Percentiles rank a stretch among this genome's conserved stretches.
phyloP scores from a whole-genome alignment of 1,140 invertebrate genomes.

The Helicoverpa zea region DNA sequence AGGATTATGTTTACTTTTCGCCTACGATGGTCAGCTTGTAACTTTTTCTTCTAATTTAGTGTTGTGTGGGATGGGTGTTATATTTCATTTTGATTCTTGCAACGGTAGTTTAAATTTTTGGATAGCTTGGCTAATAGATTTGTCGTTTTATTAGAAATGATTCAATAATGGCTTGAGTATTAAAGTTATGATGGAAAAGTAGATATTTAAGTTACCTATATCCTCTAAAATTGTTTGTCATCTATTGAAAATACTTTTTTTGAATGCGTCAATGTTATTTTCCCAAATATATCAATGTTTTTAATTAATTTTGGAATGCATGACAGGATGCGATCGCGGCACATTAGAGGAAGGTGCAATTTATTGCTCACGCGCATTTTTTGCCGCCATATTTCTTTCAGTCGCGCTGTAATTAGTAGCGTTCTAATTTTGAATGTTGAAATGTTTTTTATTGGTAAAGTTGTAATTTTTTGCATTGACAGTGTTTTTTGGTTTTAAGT shows the following conservation, averaged over 20 bases:
- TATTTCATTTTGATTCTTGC: not conserved
- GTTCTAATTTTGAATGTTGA: slow-evolving; percentile 42
- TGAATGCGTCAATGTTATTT: no score
- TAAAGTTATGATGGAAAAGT: no score
- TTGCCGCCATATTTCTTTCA: slow-evolving; percentile 45
- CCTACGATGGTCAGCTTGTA: slow-evolving; percentile 16
- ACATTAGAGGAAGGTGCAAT: slow-evolving; percentile 31
- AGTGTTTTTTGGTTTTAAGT: not conserved
- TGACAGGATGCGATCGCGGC: slow-evolving; percentile 27
- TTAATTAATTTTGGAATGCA: slow-evolving; percentile 19
- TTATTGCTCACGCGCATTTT: slow-evolving; percentile 36
- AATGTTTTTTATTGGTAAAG: slow-evolving; percentile 28
- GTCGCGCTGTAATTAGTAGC: slow-evolving; percentile 28
- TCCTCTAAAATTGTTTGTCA: no score
- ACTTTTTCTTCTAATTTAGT: slow-evolving; percentile 24
- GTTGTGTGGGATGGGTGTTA: not conserved
- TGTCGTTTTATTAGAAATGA: no score
- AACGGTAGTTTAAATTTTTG: not conserved
- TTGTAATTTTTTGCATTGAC: not conserved
- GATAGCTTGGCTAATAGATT: not conserved
- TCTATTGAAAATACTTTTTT: no score
- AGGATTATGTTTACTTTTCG: slow-evolving; percentile 19
- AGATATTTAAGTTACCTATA: no score
- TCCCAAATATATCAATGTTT: not conserved
- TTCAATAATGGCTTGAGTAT: no score